phyloP scores from a whole-genome alignment of 92 coral and sea anemone species.

The Metridium senile region DNA sequence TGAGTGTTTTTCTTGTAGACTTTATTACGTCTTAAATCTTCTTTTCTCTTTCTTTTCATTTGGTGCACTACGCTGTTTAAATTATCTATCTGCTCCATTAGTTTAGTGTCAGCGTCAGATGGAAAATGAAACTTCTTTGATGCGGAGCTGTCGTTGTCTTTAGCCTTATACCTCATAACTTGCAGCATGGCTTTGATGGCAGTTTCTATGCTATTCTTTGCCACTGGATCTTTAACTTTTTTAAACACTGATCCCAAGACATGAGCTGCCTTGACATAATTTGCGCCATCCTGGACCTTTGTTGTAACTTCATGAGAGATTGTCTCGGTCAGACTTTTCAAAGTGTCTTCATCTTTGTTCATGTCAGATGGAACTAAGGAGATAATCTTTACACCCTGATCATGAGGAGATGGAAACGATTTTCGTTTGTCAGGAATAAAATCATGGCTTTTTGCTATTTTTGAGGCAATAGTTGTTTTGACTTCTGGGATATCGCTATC shows the following conservation, averaged over 20 bases:
- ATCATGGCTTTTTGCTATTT: background rate
- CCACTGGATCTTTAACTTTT: constrained; percentile 88
- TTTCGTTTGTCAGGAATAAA: constrained; percentile 16
- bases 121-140: constrained; percentile 68
- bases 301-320: constrained; percentile 2
- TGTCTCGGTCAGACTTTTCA: constrained; percentile 30
- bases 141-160: constrained; percentile 18
- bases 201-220: constrained; percentile 89
- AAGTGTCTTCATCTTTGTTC: constrained; percentile 7
- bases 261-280: constrained; percentile 78
- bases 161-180: constrained; percentile 50
- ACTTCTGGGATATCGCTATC: background rate
- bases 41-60: constrained; percentile 22
- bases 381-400: constrained; percentile 6
- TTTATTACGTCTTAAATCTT: background rate
- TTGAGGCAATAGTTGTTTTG: background rate
- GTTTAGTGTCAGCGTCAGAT: constrained; percentile 13
- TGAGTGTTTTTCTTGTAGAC: background rate
- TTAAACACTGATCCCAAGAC: constrained; percentile 86
- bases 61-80: background rate
- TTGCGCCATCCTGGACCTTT: constrained; percentile 22
- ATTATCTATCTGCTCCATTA: constrained; percentile 7
- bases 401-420: no score
- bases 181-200: constrained; percentile 93
- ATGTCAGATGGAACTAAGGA: constrained; percentile 21